Base-by-base conservation (phyloP, 2,113 vertebrate species). In the Micronycteris hirsuta region DNA sequence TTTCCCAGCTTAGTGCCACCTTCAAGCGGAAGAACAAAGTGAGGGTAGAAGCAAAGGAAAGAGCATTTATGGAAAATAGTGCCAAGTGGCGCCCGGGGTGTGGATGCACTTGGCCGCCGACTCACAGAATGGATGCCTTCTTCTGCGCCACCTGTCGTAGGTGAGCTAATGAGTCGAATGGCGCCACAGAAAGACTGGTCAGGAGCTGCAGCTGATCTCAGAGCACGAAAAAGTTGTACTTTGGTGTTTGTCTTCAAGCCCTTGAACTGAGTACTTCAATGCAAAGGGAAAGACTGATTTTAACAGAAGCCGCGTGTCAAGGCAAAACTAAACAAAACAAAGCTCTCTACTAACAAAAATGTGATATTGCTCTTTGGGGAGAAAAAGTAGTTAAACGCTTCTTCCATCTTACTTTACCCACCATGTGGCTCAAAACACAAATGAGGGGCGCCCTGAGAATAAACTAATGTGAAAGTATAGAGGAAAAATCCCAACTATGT, bases 401-500 rank as follows among this genome's bases (percentile, higher is more conserved):
- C 84, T 92, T 91, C 78, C 85, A 52, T 78, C 85, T 95, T 92
- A 73, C 94, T 94, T 93, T 92, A 68, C 52, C 49, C 65, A 68
- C 84, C 49, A 45, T 78, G 73, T 83, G 83, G 36, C 38, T 95
- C 71, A 91, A 85, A 94, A 77, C 58, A 94, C 95, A 89, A 80
- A 61, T 70, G 43, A 61, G 89, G 89, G 94, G 43, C 85, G 77
- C 73, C 85, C 88, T 96, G 73, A 97, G 77, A 89, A 95, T 63
- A 83, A 94, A 86, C 92, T 73, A 92, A 89, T 88, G 28, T 77
- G 85, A 71, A 96, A 95, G 58, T 78, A 81, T 77, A 90, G 86
- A 81, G 93, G 77, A 93, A 95, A 95, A 97, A 94, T 91, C 70
- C 61, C 52, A 96, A 95, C 26, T 94, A 96, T 96, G 92, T 89